A percentile compares a stretch with the other conserved stretches of the same genome.
Evolutionary conservation across 1,140 invertebrate genomes (phyloP).

Genomic region (Patella vulgata): DNA sequence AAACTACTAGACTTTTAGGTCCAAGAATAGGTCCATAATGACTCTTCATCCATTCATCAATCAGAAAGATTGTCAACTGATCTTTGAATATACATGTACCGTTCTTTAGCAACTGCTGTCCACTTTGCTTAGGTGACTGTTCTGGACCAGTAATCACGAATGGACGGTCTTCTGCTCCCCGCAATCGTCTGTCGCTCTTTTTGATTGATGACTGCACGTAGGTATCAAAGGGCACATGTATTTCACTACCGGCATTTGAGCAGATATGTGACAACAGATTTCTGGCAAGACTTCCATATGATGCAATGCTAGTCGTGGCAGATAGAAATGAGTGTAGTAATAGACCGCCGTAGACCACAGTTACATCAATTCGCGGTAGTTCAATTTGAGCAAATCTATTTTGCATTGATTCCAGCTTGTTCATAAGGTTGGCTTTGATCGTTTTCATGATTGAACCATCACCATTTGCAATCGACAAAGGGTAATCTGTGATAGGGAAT

Average conservation of each 20-base stretch:
- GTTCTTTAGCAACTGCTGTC: conserved; percentile 8
- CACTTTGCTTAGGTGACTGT: conserved; percentile 9
- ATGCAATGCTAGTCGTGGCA: no score
- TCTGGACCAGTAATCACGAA: conserved; percentile 14
- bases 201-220: conserved; percentile 6
- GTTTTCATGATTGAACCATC: no score
- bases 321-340: no score
- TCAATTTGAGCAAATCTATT: no score
- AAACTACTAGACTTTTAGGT: conserved; percentile 6
- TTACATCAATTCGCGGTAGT: no score
- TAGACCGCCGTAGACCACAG: no score
- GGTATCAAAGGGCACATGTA: background rate
- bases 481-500: no score
- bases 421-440: no score
- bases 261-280: no score
- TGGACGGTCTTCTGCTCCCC: conserved; percentile 8
- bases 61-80: conserved; percentile 12
- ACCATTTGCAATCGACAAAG: no score
- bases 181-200: conserved; percentile 7
- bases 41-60: conserved; percentile 8
- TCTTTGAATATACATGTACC: conserved; percentile 19
- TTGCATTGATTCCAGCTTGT: no score
- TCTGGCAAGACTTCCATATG: no score
- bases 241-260: conserved; percentile 3
- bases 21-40: conserved; percentile 9